Evolutionary conservation across 2,797 vertebrate genomes (phyloP), one percentile per base, ranked within the genome.

Genomic region (Sandelia bainsii): DNA sequence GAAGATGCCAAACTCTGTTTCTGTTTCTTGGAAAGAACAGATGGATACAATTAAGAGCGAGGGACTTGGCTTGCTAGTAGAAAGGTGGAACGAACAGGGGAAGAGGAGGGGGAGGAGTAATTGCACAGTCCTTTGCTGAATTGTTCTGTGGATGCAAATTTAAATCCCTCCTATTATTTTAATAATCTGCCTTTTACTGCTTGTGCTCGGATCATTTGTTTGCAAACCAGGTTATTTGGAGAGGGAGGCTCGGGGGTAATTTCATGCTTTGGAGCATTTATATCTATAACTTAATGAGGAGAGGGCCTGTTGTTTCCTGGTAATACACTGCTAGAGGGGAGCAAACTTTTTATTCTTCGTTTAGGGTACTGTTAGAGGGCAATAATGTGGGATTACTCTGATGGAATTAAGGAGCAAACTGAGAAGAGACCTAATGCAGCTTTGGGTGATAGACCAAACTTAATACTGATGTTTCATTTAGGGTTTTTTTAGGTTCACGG

Each of bases 191-290:
- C 93, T 93, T 84, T 96, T 95, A 95, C 94, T 95, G 95, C 95
- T 93, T 93, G 92, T 95, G 92, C 95, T 96, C 94, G 97, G 96
- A 97, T 97, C 97, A 97, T 98, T 98, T 97, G 95, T 96, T 97
- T 96, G 96, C 96, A 96, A 97, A 97, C 96, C 94, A 96, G 96
- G 96, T 97, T 97, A 96, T 98, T 97, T 96, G 94, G 95, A 94
- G 92, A 94, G 94, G 94, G 95, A 95, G 96, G 94, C 96, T 97
- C 96, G 93, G 95, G 97, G 96, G 97, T 98, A 97, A 99, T 98
- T 99, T 98, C 97, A 98, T 98, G 97, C 96, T 97, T 97, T 97
- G 93, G 94, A 95, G 97, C 94, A 96, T 97, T 97, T 97, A 96
- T 98, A 97, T 96, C 95, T 97, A 95, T 93, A 94, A 94, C 91